Conservation (phyloP, 1,140 invertebrate species). For the Diorhabda elongata region DNA sequence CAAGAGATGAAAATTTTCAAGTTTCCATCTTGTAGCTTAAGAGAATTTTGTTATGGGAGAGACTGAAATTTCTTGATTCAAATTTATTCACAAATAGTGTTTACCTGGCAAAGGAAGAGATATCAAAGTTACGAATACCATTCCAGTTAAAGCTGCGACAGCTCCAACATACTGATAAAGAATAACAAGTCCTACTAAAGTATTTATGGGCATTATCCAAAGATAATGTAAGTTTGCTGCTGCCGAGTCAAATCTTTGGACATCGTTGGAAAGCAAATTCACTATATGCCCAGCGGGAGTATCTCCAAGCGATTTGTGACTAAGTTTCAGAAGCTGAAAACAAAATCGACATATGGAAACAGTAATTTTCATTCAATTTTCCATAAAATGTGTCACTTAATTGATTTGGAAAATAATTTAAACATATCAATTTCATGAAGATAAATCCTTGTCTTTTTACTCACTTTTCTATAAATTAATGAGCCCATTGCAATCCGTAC, state of each 20-base stretch:
- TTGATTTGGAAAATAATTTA: not conserved
- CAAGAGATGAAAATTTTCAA: no score
- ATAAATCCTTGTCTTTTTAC: conserved; percentile 16
- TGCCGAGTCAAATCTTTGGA: conserved; percentile 57
- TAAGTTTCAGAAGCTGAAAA: conserved; percentile 38
- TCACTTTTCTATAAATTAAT: conserved; percentile 55
- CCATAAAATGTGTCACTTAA: not conserved
- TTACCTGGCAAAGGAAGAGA: conserved; percentile 63
- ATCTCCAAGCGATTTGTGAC: conserved; percentile 36
- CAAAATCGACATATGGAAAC: not conserved
- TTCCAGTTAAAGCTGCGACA: conserved; percentile 57
- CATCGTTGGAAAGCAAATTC: conserved; percentile 79
- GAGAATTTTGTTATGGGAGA: no score
- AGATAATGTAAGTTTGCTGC: conserved; percentile 52
- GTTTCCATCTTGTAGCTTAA: no score
- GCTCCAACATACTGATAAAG: conserved; percentile 59
- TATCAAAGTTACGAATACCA: conserved; percentile 61
- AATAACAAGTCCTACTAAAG: conserved; percentile 56
- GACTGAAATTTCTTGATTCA: no score
- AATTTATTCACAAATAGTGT: no score
- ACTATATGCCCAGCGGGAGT: conserved; percentile 75
- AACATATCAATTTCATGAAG: not conserved
- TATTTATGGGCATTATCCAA: conserved; percentile 51
- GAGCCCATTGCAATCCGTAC: conserved; percentile 53
- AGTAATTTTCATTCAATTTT: not conserved